Evolutionary conservation across 1,140 invertebrate genomes (phyloP).

Genomic region (Heliconius eleuchia): DNA sequence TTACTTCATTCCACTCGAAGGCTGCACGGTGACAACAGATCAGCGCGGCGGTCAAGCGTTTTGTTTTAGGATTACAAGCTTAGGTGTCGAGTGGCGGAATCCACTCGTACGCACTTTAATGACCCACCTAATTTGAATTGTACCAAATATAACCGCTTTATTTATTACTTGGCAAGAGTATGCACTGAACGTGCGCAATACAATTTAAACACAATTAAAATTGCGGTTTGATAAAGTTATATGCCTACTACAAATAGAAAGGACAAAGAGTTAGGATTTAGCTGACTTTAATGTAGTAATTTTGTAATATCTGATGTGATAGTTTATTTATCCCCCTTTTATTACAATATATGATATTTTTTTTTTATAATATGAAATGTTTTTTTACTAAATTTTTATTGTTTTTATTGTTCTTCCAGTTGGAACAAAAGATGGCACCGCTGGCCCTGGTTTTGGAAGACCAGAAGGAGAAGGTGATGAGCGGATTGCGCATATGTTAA

Average conservation of each 20-base stretch:
- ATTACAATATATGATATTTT: not conserved
- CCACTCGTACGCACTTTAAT: constrained; percentile 69
- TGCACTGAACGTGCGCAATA: constrained; percentile 41
- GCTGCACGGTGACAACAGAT: constrained; percentile 74
- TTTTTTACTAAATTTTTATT: not conserved
- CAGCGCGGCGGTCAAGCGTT: not conserved
- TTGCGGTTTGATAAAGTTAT: constrained; percentile 45
- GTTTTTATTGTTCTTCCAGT: constrained; percentile 72
- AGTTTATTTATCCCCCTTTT: not conserved
- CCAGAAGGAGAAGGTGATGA: constrained; percentile 93
- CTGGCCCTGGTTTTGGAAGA: constrained; percentile 86
- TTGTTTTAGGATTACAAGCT: constrained; percentile 68
- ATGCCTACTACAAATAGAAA: constrained; percentile 29
- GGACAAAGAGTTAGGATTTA: constrained; percentile 26
- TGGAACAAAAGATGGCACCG: constrained; percentile 89
- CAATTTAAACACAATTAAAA: constrained; percentile 75
- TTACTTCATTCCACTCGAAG: constrained; percentile 66
- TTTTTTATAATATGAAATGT: not conserved
- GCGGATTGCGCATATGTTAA: constrained; percentile 95
- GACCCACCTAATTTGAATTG: constrained; percentile 77
- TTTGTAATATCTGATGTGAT: not conserved
- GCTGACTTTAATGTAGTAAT: not conserved
- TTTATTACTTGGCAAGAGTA: constrained; percentile 75
- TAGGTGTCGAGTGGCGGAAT: constrained; percentile 69
- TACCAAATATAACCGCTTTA: constrained; percentile 76